Percentiles rank a stretch among this genome's conserved stretches.
Conservation (phyloP, 2,797 vertebrate genomes). For the Geotrypetes seraphini region DNA sequence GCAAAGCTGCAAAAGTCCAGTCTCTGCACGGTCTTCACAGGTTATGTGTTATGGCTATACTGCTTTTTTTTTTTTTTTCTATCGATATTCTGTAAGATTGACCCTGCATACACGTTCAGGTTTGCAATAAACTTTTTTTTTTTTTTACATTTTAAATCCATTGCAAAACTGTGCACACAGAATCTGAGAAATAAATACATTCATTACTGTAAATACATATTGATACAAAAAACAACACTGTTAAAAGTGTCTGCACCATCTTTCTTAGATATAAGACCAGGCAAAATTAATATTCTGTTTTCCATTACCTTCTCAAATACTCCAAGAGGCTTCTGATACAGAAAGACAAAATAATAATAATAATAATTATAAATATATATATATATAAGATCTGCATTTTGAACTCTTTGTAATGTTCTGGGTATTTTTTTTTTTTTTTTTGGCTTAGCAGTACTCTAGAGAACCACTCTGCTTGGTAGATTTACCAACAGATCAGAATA, state of each 20-base stretch:
- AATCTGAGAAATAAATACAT: slow-evolving; percentile 96
- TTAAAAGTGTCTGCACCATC: slow-evolving; percentile 92
- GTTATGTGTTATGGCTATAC: slow-evolving; percentile 68
- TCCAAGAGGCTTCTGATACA: slow-evolving; percentile 32
- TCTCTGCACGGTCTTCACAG: slow-evolving; percentile 71
- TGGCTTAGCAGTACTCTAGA: slow-evolving; percentile 20
- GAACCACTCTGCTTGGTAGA: slow-evolving; percentile 19
- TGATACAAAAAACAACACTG: slow-evolving; percentile 90
- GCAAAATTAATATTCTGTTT: slow-evolving; percentile 55
- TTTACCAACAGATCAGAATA: slow-evolving; percentile 10
- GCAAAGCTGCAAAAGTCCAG: slow-evolving; percentile 61
- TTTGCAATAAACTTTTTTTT: too few species aligned
- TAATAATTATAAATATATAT: too few species aligned
- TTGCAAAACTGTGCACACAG: slow-evolving; percentile 70
- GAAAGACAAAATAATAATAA: background rate
- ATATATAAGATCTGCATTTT: slow-evolving; percentile 4
- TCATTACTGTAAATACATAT: slow-evolving; percentile 93
- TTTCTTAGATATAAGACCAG: slow-evolving; percentile 71
- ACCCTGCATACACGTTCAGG: slow-evolving; percentile 59
- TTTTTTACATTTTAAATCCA: slow-evolving; percentile 62
- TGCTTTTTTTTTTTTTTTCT: slow-evolving; percentile 52
- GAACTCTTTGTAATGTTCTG: background rate
- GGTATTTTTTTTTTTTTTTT: too few species aligned
- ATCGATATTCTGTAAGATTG: slow-evolving; percentile 56
- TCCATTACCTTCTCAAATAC: slow-evolving; percentile 26